Base-by-base conservation (phyloP, 2,797 vertebrate genomes). In the Brotula barbata region DNA sequence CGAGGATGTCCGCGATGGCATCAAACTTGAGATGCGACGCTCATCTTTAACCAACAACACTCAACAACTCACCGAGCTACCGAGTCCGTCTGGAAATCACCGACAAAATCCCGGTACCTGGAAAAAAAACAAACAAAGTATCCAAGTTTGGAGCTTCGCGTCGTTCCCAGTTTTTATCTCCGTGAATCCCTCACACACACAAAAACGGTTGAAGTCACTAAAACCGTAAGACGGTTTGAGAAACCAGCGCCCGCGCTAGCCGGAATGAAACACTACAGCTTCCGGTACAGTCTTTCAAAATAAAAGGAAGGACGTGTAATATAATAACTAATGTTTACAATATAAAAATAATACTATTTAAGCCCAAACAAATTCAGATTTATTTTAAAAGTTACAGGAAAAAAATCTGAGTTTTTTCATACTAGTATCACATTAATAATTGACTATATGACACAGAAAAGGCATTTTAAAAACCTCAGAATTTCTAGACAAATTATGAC, bases 211-310 rank as follows among this genome's bases (percentile, higher is more conserved):
- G 46, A 73, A 79, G 75, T 83, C 73, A 9, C 11, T 69, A 58
- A 74, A 71, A 71, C 71, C 68, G 44, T 84, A 88, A 87, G 80
- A 79, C 81, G 85, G 86, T 89, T 85, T 87, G 75, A 68, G 77
- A 73, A 22, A 56, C 58, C 7, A 5, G 19, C 6, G 66, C 85
- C n/a, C 40, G 7, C 75, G 48, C 1, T 2, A 3, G 17, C n/a
- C 42, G 46, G 31, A 46, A 58, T 40, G 0, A 40, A 3, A 45
- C 0, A 19, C 9, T 0, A 2, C 21, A 0, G 1, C 31, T 69
- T 88, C 87, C 81, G 73, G 66, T 55, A 0, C 1, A 0, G 0
- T 0, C 10, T 62, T 64, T 31, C 15, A 74, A 63, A 82, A 72
- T 84, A 85, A 82, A 84, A 34, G 22, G 25, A 8, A 28, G 25